Evolutionary conservation across 2,113 vertebrate species (phyloP).

Genomic region (Toxotes chatareus): DNA sequence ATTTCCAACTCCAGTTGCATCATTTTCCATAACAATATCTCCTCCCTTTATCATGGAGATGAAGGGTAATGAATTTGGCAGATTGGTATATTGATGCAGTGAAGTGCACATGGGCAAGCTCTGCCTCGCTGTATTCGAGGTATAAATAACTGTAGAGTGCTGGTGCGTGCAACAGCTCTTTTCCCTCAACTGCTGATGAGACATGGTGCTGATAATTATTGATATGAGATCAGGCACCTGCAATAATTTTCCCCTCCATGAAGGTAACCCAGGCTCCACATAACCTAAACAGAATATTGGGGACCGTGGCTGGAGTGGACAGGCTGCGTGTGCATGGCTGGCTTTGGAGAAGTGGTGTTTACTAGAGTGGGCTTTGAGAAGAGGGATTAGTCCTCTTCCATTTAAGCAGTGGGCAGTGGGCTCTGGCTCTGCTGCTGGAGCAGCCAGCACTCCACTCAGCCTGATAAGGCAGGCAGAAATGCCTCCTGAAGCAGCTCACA

Average conservation of each 20-base stretch:
- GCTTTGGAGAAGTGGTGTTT: slow-evolving; percentile 75
- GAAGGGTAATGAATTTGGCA: slow-evolving; percentile 46
- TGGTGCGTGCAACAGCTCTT: slow-evolving; percentile 53
- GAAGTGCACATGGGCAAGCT: slow-evolving; percentile 18
- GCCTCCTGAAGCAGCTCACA: slow-evolving; percentile 63
- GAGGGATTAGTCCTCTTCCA: slow-evolving; percentile 79
- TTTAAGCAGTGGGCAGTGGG: slow-evolving; percentile 73
- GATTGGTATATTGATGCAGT: slow-evolving; percentile 48
- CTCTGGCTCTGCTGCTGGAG: slow-evolving; percentile 63
- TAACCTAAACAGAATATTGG: slow-evolving; percentile 24
- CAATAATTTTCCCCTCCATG: slow-evolving; percentile 25
- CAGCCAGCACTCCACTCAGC: slow-evolving; percentile 64
- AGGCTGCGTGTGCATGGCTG: slow-evolving; percentile 70
- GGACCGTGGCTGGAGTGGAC: slow-evolving; percentile 45
- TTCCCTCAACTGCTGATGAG: slow-evolving; percentile 41
- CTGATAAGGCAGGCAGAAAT: slow-evolving; percentile 76
- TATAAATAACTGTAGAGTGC: slow-evolving; percentile 54
- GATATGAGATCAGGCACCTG: slow-evolving; percentile 61
- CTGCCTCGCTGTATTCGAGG: slow-evolving; percentile 30
- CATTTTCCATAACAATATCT: slow-evolving; percentile 31
- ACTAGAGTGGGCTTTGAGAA: slow-evolving; percentile 65
- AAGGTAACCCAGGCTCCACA: slow-evolving; percentile 25
- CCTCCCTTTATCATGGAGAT: slow-evolving; percentile 43
- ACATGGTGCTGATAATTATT: slow-evolving; percentile 48
- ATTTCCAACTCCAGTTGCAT: slow-evolving; percentile 17